These are phyloP conservation scores for Spisula subtruncata DNA, from an alignment of 2,888 invertebrate species.

Conservation along the genomic window DNA sequence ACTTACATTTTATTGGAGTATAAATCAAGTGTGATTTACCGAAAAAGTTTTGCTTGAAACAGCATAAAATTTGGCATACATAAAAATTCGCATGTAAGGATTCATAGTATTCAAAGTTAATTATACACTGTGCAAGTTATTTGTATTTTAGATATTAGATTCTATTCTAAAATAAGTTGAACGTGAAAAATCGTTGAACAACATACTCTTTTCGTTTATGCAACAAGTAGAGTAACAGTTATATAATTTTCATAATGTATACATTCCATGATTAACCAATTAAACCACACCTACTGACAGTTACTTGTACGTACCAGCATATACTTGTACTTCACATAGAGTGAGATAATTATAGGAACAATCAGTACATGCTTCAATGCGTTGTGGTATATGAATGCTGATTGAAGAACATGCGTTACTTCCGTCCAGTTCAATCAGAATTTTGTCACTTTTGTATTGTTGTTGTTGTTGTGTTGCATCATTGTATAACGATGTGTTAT, in stretches of 20 bases:
- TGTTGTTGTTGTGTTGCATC: not conserved
- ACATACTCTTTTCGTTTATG: no score
- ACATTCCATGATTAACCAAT: no score
- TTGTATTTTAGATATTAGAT: no score
- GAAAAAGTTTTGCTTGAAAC: no score
- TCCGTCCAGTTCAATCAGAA: not conserved
- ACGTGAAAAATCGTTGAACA: no score
- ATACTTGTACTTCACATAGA: conserved; percentile 5
- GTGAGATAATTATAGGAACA: not conserved
- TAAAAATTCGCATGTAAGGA: no score
- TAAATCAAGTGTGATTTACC: not conserved
- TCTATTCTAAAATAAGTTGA: no score
- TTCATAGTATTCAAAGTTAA: no score
- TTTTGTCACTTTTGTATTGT: not conserved
- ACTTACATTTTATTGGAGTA: not conserved
- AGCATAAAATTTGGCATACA: no score
- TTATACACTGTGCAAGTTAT: no score
- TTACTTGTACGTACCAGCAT: not conserved
- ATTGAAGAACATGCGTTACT: not conserved
- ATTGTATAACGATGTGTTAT: not conserved
- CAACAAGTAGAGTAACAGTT: no score
- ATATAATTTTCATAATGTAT: no score
- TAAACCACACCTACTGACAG: not conserved
- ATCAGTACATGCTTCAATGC: not conserved
- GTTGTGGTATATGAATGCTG: not conserved